Evolutionary conservation across 2,888 invertebrate genomes (phyloP), one percentile per base, ranked within the genome.

Genomic region (Uropetala carovei): DNA sequence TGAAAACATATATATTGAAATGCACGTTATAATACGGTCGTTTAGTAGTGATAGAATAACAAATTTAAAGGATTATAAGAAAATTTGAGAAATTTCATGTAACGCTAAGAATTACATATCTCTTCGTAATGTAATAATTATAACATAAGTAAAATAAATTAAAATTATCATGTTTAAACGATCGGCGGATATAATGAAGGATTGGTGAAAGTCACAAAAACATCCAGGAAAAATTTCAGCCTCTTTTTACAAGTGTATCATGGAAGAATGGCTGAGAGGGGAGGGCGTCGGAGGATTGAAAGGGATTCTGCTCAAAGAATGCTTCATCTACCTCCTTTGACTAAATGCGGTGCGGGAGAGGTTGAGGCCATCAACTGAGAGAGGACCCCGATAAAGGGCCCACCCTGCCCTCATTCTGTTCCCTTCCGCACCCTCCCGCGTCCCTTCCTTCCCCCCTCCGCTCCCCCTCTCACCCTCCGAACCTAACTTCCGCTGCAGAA

Each of bases 261-360:
- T 9, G 18, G 68, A 68, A 68, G 68, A 68, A 68, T 18, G 68
- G 68, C n/a, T 18, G 7, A 0, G 18, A 58, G 58, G 11, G 84
- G 58, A 84, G n/a, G n/a, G 82, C 8, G n/a, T 8, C 43, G 43
- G n/a, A 13, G 22, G 85, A 18, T 5, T 58, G 59, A 85, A 58
- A 58, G 68, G n/a, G 22, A 22, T 59, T 14, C 58, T 22, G 58
- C 58, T 58, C 27, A n/a, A 59, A 59, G 85, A 27, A 85, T 59
- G 85, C 59, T 59, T 85, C 59, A 85, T 85, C 85, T 85, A 85
- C 27, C 85, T 85, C 82, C 82, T 59, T 58, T 85, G 58, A 85
- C 85, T 85, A 59, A 85, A 85, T 27, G 58, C 22, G 58, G 58
- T 18, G 30, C 30, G 43, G 30, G 82, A 0, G n/a, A 16, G 84